These are phyloP conservation scores for Hyposmocoma kahamanoa DNA, from an alignment of 1,140 invertebrate genomes.

Conservation along the genomic window DNA sequence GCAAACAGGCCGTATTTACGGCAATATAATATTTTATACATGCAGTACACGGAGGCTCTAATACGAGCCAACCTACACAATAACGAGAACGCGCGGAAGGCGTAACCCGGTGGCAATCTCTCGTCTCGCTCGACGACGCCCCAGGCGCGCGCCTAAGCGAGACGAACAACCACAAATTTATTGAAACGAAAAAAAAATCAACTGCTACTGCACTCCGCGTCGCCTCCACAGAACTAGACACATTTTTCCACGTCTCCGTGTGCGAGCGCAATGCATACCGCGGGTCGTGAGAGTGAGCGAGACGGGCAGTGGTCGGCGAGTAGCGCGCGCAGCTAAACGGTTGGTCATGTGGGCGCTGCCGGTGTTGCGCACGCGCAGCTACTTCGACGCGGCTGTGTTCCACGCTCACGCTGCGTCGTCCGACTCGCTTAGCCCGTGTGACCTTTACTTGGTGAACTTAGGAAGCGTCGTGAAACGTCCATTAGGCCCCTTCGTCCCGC, in stretches of 20 bases:
- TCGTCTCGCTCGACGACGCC: conserved; percentile 61
- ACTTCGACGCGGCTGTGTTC: conserved; percentile 55
- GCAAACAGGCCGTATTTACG: conserved; percentile 63
- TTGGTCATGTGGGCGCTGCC: conserved; percentile 66
- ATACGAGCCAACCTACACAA: conserved; percentile 66
- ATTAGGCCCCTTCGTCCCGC: conserved; percentile 56
- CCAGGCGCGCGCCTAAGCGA: conserved; percentile 61
- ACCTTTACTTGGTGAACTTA: conserved; percentile 71
- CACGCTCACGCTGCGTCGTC: conserved; percentile 60
- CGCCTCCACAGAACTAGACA: conserved; percentile 70
- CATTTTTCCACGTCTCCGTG: conserved; percentile 65
- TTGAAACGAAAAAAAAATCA: conserved; percentile 66
- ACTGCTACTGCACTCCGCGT: conserved; percentile 68
- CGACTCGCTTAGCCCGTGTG: conserved; percentile 60
- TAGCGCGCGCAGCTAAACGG: conserved; percentile 46
- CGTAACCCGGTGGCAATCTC: conserved; percentile 68
- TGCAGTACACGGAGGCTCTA: conserved; percentile 63
- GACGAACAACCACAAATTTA: conserved; percentile 71
- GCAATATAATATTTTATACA: conserved; percentile 68
- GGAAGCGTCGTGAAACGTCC: conserved; percentile 66
- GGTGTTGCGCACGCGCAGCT: conserved; percentile 69
- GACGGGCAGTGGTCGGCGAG: conserved; percentile 37
- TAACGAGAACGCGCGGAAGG: conserved; percentile 67
- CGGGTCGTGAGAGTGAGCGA: conserved; percentile 24
- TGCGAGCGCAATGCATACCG: conserved; percentile 31